These are phyloP conservation scores for Microtus oregoni DNA, from an alignment of 2,113 vertebrate species.

Conservation along the genomic window DNA sequence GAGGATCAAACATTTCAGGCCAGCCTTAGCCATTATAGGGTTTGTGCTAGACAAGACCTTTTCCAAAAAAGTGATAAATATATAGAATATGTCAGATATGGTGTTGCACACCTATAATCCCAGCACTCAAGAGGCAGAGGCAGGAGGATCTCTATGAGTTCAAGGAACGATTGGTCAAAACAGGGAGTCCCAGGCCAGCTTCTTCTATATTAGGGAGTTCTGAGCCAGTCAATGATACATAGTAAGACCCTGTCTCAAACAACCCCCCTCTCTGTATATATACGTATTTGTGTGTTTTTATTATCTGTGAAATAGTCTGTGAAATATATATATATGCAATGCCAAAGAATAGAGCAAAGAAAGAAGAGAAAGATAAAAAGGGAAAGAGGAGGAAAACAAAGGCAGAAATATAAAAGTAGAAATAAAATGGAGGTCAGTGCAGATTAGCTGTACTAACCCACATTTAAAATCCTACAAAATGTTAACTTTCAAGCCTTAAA, in stretches of 20 bases:
- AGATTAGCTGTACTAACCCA: constrained; percentile 25
- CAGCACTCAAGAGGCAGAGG: not conserved
- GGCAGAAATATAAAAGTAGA: constrained; percentile 54
- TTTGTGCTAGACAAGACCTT: not conserved
- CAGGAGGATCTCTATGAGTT: not conserved
- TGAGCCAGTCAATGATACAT: not conserved
- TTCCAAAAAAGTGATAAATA: not conserved
- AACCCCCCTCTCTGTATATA: too few relatives aligned
- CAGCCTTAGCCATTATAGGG: not conserved
- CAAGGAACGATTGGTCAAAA: not conserved
- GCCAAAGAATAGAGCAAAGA: not conserved
- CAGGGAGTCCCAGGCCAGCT: not conserved
- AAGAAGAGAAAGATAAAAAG: not conserved
- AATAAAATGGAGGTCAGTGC: constrained; percentile 6
- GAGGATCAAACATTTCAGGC: not conserved
- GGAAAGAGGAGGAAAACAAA: not conserved
- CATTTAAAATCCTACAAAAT: constrained; percentile 27
- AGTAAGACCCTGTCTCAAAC: not conserved
- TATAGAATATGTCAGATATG: not conserved
- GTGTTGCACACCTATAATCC: not conserved
- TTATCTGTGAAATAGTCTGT: too few relatives aligned
- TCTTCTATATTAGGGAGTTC: not conserved
- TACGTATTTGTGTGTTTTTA: too few relatives aligned
- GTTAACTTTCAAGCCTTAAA: constrained; percentile 24
- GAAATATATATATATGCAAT: not conserved